phyloP scores from a whole-genome alignment of 2,113 vertebrate species.

The Hippolais icterina region DNA sequence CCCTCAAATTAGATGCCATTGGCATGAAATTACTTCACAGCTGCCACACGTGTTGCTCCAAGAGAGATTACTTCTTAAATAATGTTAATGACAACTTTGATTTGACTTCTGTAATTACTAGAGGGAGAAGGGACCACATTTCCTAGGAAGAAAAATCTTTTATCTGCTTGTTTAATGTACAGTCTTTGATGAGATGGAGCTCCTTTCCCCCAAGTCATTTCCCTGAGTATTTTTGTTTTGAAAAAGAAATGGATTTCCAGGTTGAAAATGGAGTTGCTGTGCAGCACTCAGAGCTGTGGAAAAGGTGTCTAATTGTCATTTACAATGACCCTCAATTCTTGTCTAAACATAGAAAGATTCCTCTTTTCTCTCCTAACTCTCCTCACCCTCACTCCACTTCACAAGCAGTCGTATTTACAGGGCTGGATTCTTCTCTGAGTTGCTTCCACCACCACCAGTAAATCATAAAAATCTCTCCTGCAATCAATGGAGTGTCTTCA shows the following conservation, averaged over 20 bases:
- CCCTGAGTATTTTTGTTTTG: slow-evolving; percentile 21
- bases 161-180: slow-evolving; percentile 38
- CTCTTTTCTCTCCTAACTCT: not conserved
- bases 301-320: not conserved
- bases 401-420: not conserved
- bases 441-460: not conserved
- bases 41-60: not conserved
- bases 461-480: slow-evolving; percentile 39
- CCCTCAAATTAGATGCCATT: slow-evolving; percentile 8
- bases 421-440: not conserved
- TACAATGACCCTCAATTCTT: not conserved
- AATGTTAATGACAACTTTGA: slow-evolving; percentile 51
- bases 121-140: not conserved
- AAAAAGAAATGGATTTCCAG: slow-evolving; percentile 31
- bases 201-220: not conserved
- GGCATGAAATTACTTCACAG: not conserved
- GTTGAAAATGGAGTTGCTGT: not conserved
- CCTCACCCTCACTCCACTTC: not conserved
- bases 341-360: not conserved
- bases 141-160: slow-evolving; percentile 30
- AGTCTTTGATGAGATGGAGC: not conserved
- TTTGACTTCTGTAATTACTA: slow-evolving; percentile 51
- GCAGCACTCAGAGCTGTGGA: not conserved
- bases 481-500: slow-evolving; percentile 50
- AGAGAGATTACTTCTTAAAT: slow-evolving; percentile 35